Conservation (phyloP, 2,797 vertebrate genomes). For the Threskiornis aethiopicus region DNA sequence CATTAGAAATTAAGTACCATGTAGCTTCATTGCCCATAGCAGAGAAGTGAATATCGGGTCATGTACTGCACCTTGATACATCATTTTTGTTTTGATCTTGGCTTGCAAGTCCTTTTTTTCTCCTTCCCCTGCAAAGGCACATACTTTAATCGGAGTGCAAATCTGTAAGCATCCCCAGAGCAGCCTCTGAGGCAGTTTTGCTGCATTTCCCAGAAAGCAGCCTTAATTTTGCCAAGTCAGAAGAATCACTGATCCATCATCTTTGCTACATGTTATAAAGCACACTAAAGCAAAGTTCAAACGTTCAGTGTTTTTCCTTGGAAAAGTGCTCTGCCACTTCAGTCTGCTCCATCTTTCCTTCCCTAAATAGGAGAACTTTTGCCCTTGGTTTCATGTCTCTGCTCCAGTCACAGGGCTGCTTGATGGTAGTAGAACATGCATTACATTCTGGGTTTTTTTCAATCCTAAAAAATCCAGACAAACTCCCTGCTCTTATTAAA, state of each 20-base stretch:
- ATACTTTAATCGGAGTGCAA: background rate
- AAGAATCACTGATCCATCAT: background rate
- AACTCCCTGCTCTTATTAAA: background rate
- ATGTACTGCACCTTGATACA: background rate
- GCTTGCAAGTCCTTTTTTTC: background rate
- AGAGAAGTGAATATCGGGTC: background rate
- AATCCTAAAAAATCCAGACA: background rate
- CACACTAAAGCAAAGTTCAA: background rate
- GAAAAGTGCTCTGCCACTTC: background rate
- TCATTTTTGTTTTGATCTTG: background rate
- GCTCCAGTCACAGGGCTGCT: background rate
- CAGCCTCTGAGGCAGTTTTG: background rate
- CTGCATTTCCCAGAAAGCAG: background rate
- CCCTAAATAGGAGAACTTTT: background rate
- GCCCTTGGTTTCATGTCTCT: background rate
- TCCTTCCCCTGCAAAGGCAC: background rate
- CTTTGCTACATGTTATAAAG: background rate
- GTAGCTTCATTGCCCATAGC: background rate
- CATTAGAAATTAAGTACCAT: background rate
- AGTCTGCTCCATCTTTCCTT: background rate
- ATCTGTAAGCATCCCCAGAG: background rate
- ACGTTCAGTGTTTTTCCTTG: background rate
- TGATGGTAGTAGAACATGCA: background rate
- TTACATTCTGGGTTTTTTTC: background rate
- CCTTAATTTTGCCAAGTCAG: constrained; percentile 4